These are phyloP conservation scores for Rhynchophorus ferrugineus DNA, from an alignment of 1,140 invertebrate genomes.

Conservation along the genomic window DNA sequence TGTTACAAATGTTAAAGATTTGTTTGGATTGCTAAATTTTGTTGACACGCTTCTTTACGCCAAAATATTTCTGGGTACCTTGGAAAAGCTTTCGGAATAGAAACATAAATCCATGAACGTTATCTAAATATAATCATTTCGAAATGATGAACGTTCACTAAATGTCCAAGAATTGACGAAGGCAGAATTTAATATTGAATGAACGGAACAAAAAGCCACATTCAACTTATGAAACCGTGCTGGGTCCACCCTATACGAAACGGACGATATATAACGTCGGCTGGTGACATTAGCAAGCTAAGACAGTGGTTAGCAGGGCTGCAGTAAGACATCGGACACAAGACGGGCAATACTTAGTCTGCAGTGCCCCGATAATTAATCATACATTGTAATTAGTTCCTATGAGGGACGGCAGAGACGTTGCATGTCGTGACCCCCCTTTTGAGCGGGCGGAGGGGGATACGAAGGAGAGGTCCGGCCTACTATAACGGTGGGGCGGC, in stretches of 20 bases:
- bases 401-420: constrained; percentile 31
- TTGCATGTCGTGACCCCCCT: constrained; percentile 24
- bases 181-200: too few relatives aligned
- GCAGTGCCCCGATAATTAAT: constrained; percentile 40
- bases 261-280: constrained; percentile 25
- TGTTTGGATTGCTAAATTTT: too few relatives aligned
- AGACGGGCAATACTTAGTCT: constrained; percentile 35
- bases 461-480: constrained; percentile 8
- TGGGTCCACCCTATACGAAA: constrained; percentile 17
- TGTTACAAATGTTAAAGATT: too few relatives aligned
- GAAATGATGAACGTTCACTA: too few relatives aligned
- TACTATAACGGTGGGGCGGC: constrained; percentile 5
- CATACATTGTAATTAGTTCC: constrained; percentile 41
- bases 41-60: too few relatives aligned
- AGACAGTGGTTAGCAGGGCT: constrained; percentile 39
- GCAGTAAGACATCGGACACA: constrained; percentile 39
- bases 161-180: too few relatives aligned
- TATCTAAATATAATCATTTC: too few relatives aligned
- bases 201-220: background rate
- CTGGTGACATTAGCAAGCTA: constrained; percentile 40
- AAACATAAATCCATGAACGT: too few relatives aligned
- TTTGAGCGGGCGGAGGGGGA: constrained; percentile 13
- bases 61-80: too few relatives aligned
- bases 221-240: constrained; percentile 3
- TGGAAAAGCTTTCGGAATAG: too few relatives aligned